Evolutionary conservation across 2,888 invertebrate species (phyloP).

Genomic region (Lithodes maja): DNA sequence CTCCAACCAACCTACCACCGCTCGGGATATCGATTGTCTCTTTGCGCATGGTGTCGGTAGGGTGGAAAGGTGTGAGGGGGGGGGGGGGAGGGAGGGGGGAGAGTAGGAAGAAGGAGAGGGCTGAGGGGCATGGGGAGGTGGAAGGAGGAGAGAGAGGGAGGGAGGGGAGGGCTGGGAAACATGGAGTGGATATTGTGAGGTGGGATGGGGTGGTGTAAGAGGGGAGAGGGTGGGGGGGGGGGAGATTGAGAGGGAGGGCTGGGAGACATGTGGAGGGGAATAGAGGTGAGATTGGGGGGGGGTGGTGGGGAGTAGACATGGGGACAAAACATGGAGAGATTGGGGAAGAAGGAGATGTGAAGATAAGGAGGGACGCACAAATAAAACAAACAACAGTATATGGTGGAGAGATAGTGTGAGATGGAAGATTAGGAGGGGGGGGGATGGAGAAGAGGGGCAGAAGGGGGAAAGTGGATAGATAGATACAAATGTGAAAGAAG

Average conservation of each 20-base stretch:
- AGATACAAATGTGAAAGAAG: neutral
- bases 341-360: neutral
- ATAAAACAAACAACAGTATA: constrained; percentile 4
- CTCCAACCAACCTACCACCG: neutral
- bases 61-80: neutral
- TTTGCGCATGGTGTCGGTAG: constrained; percentile 13
- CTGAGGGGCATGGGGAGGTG: neutral
- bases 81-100: neutral
- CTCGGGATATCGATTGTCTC: neutral
- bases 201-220: neutral
- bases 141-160: neutral
- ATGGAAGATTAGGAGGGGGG: neutral
- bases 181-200: neutral
- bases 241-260: neutral
- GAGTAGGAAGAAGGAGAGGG: neutral
- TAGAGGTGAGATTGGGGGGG: neutral
- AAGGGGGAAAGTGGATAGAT: neutral
- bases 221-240: neutral
- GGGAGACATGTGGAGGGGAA: neutral
- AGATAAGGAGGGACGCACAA: neutral
- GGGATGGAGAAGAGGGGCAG: neutral
- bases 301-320: neutral
- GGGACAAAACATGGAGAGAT: neutral
- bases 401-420: neutral
- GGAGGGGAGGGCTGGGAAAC: too few species aligned